A percentile compares a stretch with the other conserved stretches of the same genome.
These are phyloP conservation scores for Cataglyphis livida DNA, from an alignment of 2,888 invertebrate genomes.

Conservation along the genomic window DNA sequence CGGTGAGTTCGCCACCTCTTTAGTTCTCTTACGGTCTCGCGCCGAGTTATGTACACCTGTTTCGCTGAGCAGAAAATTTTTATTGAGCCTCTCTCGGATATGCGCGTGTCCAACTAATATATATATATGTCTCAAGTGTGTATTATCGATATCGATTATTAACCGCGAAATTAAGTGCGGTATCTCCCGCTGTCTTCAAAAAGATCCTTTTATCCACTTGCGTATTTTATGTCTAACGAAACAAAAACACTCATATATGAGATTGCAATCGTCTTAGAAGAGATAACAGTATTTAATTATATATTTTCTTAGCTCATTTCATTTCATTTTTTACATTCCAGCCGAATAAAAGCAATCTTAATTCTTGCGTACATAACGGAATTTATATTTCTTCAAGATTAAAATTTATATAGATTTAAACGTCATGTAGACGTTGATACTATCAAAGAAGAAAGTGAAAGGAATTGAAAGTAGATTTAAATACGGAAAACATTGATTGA, in stretches of 20 bases:
- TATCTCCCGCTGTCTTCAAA: neutral
- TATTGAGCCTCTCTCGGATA: conserved; percentile 45
- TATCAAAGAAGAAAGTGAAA: neutral
- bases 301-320: neutral
- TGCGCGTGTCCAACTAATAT: conserved; percentile 52
- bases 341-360: neutral
- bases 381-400: neutral
- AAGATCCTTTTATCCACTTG: conserved; percentile 16
- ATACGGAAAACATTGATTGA: neutral
- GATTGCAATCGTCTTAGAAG: neutral
- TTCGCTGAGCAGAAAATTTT: conserved; percentile 44
- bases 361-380: neutral
- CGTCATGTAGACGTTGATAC: neutral
- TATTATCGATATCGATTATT: conserved; percentile 25
- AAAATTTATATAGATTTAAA: conserved; percentile 4
- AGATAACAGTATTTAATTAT: neutral
- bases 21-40: conserved; percentile 67
- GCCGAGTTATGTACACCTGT: conserved; percentile 54
- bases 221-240: neutral
- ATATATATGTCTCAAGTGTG: conserved; percentile 30
- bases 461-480: neutral
- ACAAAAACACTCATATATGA: neutral
- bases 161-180: conserved; percentile 26
- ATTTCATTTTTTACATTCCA: neutral
- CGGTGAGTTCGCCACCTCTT: conserved; percentile 87